Percentiles rank a stretch among this genome's conserved stretches.
These are phyloP conservation scores for Doryteuthis pealeii DNA, from an alignment of 1,140 invertebrate species.

Conservation along the genomic window DNA sequence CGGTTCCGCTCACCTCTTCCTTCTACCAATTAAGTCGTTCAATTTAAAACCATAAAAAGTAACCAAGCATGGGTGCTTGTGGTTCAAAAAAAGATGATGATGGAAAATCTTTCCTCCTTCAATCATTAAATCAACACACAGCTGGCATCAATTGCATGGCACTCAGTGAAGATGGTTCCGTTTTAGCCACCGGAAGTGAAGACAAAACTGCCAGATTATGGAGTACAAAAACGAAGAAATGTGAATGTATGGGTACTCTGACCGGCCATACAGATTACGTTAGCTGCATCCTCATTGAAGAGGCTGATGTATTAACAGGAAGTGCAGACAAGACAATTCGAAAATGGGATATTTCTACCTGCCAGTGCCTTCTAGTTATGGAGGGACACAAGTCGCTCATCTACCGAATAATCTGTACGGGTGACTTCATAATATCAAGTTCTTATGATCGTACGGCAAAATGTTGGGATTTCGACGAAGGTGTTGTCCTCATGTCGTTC, in stretches of 20 bases:
- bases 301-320: conserved; percentile 64
- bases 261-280: conserved; percentile 63
- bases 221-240: conserved; percentile 62
- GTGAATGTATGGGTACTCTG: conserved; percentile 64
- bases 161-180: conserved; percentile 64
- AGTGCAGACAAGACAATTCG: conserved; percentile 64
- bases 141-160: conserved; percentile 65
- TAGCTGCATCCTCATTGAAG: conserved; percentile 62
- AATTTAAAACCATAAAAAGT: no score
- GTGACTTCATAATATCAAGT: conserved; percentile 64
- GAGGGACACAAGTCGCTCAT: conserved; percentile 62
- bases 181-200: conserved; percentile 65
- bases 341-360: conserved; percentile 65
- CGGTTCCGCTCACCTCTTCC: no score
- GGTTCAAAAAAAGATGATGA: conserved; percentile 42
- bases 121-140: conserved; percentile 58
- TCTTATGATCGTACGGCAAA: conserved; percentile 64
- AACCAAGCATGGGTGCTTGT: conserved; percentile 46
- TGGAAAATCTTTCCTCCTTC: conserved; percentile 39
- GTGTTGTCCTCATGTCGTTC: conserved; percentile 58
- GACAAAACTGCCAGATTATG: conserved; percentile 63
- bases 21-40: no score
- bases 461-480: conserved; percentile 64
- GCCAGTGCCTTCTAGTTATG: conserved; percentile 61
- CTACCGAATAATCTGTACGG: conserved; percentile 63